Base-by-base conservation (phyloP, 2,888 invertebrate species). In the Zaprionus lineosus region DNA sequence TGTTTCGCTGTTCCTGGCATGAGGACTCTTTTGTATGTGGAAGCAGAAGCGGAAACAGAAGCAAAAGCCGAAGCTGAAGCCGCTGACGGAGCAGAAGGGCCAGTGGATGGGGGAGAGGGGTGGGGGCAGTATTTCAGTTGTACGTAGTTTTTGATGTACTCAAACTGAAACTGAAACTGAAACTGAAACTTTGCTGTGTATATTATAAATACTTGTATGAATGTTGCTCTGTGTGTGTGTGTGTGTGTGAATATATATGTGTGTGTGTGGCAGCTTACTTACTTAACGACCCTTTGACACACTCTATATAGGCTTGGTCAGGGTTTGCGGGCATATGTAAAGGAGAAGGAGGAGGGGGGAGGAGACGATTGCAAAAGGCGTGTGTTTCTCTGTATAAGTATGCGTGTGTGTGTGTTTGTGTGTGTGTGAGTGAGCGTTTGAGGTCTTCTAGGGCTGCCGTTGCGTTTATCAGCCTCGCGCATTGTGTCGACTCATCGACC, bases 261-360 rank as follows among this genome's bases (percentile, higher is more conserved):
- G 33, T 73, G 65, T 51, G 31, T 58, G 52, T 58, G 63, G 60
- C 75, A 71, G 70, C 64, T 70, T 61, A 66, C 70, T 81, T 70
- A 79, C 62, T 77, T 82, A 84, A 64, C 83, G 82, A 84, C 67
- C 84, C 78, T 77, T 77, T 81, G 82, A 70, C 67, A 77, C 66
- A 77, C 76, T 86, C 55, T 39, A 34, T 47, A 9, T 39, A 37
- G n/a, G 36, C 37, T 55, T 50, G 21, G 37, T n/a, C 26, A 11
- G 36, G 31, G 33, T 15, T 43, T 40, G 44, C 26, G 43, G 6
- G 3, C 3, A 21, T 21, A 21, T 21, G 7, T 21, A 21, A 5
- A 21, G 7, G 7, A n/a, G n/a, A n/a, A n/a, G n/a, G n/a, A n/a
- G n/a, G n/a, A n/a, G n/a, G n/a, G n/a, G n/a, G n/a, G n/a, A n/a